Evolutionary conservation across 2,113 vertebrate species (phyloP), one percentile per base, ranked within the genome.

Genomic region (Leuciscus idus): DNA sequence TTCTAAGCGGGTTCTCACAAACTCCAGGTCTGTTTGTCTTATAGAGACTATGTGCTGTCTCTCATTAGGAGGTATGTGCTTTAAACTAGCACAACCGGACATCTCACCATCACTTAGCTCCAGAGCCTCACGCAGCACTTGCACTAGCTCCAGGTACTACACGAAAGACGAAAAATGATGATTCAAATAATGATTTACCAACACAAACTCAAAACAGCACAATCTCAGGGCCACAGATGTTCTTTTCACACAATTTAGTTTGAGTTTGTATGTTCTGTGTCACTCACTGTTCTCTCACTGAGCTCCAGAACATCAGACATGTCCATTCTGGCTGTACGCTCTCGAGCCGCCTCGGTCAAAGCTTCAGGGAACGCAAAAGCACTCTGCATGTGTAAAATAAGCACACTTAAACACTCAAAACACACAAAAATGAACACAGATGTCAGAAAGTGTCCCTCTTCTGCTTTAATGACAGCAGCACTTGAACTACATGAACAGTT

Each of bases 71-170:
- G 94, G 93, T 12, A 96, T 90, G 43, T 93, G 85, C 33, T 91
- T 93, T 88, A 96, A 88, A 26, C 95, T 87, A 87, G 92, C 81
- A 33, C 92, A 87, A 33, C 94, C 94, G 0, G 91, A 91, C 92
- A 96, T 93, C 61, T 95, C 93, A 73, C 90, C 90, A 91, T 95
- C 94, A 82, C 93, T 92, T 90, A 96, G 90, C 84, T 95, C 86
- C 92, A 96, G 81, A 87, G 95, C 93, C 1, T 91, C 92, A 55
- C 92, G 89, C 19, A 96, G 92, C 0, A 93, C 94, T 6, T 81
- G 48, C 2, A 92, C 93, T 78, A 95, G 66, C 13, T 95, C 94
- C 36, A 95, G 85, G 91, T 95, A 96, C 96, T 96, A 82, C 4
- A 78, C 4, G 17, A 72, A 72, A 72, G 15, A 52, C 66, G 4